Evolutionary conservation across 1,140 invertebrate species (phyloP).

Genomic region (Drosophila santomea): DNA sequence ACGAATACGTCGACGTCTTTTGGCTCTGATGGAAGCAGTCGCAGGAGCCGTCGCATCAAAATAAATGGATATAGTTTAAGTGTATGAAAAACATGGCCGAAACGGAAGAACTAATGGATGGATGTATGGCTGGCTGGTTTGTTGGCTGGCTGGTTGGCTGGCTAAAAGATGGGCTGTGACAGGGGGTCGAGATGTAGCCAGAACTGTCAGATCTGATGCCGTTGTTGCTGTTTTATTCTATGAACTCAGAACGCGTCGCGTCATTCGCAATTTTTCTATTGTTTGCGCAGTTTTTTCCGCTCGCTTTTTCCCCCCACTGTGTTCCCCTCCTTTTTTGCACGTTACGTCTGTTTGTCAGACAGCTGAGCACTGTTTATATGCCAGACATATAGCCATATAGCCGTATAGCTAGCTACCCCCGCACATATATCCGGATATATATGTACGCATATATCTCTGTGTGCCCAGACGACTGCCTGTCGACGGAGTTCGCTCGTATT

Average conservation of each 20-base stretch:
- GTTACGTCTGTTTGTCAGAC: conserved; percentile 65
- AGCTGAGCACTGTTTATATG: conserved; percentile 70
- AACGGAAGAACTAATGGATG: conserved; percentile 70
- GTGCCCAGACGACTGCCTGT: conserved; percentile 53
- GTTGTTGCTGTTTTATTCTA: conserved; percentile 43
- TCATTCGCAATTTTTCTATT: conserved; percentile 64
- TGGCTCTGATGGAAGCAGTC: conserved; percentile 34
- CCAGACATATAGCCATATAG: conserved; percentile 32
- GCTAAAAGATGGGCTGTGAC: conserved; percentile 40
- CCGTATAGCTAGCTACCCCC: conserved; percentile 3
- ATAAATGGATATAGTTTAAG: conserved; percentile 64
- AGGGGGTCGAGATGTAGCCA: conserved; percentile 19
- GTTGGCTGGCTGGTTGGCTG: conserved; percentile 12
- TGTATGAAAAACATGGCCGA: conserved; percentile 60
- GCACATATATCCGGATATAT: conserved; percentile 16
- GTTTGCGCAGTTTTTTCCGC: conserved; percentile 44
- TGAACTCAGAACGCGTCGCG: conserved; percentile 55
- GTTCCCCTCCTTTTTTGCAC: conserved; percentile 49
- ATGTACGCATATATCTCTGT: conserved; percentile 5
- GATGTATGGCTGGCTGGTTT: conserved; percentile 58
- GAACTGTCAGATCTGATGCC: conserved; percentile 49
- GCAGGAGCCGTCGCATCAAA: conserved; percentile 43
- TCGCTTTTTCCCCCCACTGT: conserved; percentile 14
- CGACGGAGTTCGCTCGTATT: conserved; percentile 53
- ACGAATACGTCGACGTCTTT: conserved; percentile 32